A percentile compares a stretch with the other conserved stretches of the same genome.
phyloP scores from a whole-genome alignment of 1,140 invertebrate genomes.

The Helicoverpa armigera region DNA sequence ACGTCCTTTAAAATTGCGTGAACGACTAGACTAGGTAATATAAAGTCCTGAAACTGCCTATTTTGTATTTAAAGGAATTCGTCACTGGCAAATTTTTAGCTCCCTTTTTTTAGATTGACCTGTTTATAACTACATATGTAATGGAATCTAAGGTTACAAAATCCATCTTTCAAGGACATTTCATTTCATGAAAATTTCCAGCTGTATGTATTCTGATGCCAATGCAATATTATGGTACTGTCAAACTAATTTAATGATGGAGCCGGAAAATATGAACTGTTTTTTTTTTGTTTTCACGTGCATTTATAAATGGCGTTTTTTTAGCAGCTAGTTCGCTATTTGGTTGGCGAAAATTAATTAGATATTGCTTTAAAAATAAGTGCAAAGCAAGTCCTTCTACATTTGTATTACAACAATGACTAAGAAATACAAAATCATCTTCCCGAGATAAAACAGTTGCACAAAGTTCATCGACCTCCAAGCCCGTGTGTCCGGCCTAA shows the following conservation, averaged over 20 bases:
- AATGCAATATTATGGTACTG: no score
- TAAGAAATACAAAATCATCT: not conserved
- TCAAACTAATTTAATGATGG: no score
- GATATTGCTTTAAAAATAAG: no score
- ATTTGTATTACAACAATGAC: not conserved
- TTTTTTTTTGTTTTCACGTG: no score
- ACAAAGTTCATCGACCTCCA: not conserved
- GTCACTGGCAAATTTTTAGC: not conserved
- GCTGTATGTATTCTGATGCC: no score
- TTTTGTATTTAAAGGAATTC: not conserved
- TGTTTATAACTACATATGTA: no score
- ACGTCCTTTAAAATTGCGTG: conserved; percentile 38
- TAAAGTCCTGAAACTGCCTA: conserved; percentile 32
- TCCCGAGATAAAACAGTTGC: not conserved
- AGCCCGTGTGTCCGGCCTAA: conserved; percentile 41
- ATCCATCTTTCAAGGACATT: no score
- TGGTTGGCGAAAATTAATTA: not conserved
- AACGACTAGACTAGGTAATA: conserved; percentile 4
- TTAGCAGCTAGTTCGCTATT: not conserved
- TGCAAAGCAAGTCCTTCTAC: not conserved
- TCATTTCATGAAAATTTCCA: no score
- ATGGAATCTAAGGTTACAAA: no score
- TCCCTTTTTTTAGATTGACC: conserved; percentile 1
- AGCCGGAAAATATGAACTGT: no score
- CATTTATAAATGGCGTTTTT: no score